phyloP scores from a whole-genome alignment of 2,113 vertebrate species.

The Rhegmatorhina hoffmannsi region DNA sequence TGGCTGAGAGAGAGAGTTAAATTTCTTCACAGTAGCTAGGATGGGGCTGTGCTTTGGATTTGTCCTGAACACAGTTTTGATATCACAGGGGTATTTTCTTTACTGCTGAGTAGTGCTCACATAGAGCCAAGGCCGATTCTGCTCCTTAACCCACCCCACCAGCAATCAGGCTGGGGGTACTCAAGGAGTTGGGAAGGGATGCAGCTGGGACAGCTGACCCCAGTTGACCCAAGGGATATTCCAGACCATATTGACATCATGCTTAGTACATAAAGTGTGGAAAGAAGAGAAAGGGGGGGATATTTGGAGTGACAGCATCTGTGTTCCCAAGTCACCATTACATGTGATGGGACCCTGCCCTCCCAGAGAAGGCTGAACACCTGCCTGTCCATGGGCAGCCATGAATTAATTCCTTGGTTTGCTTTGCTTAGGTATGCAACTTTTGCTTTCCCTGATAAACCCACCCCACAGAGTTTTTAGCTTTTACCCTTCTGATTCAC shows the following conservation, averaged over 20 bases:
- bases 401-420: not conserved
- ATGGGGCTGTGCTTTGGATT: not conserved
- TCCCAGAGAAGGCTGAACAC: not conserved
- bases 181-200: not conserved
- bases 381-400: not conserved
- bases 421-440: fast-evolving
- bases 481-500: not conserved
- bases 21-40: not conserved
- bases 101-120: not conserved
- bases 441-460: not conserved
- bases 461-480: not conserved
- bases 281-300: not conserved
- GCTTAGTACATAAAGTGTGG: not conserved
- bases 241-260: not conserved
- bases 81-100: not conserved
- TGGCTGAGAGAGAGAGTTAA: not conserved
- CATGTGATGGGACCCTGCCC: fast-evolving
- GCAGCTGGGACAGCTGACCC: not conserved
- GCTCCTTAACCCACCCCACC: not conserved
- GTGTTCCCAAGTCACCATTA: not conserved
- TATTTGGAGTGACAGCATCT: fast-evolving
- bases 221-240: not conserved
- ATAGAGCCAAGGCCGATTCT: not conserved
- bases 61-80: no score
- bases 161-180: fast-evolving